Conservation (phyloP, 2,888 invertebrate species). For the Amphipoea oculea region DNA sequence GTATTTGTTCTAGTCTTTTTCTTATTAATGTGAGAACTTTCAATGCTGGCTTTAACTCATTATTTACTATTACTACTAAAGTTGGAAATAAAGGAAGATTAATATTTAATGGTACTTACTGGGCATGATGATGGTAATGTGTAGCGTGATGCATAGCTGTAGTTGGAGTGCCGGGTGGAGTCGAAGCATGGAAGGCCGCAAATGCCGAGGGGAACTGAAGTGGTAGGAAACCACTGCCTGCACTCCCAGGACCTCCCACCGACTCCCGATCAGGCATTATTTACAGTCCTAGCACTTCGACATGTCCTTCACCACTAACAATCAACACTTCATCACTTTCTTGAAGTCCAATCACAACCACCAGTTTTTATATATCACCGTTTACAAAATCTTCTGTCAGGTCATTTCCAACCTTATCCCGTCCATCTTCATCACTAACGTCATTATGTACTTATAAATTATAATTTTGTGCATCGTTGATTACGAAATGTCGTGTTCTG, state of each 20-base stretch:
- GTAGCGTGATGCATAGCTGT: constrained; percentile 91
- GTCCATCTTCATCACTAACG: constrained; percentile 77
- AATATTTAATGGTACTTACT: constrained; percentile 78
- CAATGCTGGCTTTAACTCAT: neutral
- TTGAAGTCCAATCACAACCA: constrained; percentile 65
- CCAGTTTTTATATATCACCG: constrained; percentile 50
- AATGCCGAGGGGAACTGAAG: constrained; percentile 90
- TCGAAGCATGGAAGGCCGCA: constrained; percentile 91
- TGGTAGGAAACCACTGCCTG: constrained; percentile 90
- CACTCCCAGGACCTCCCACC: constrained; percentile 89
- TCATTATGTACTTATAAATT: constrained; percentile 74
- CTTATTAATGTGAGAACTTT: constrained; percentile 22
- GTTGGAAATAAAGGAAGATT: neutral
- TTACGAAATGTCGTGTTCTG: constrained; percentile 60
- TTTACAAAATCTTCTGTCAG: constrained; percentile 74
- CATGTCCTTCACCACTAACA: constrained; percentile 71
- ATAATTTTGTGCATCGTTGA: constrained; percentile 71
- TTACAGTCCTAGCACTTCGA: constrained; percentile 79
- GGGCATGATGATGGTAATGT: constrained; percentile 89
- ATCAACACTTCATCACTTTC: constrained; percentile 68
- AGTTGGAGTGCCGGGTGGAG: constrained; percentile 90
- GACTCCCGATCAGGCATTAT: constrained; percentile 90
- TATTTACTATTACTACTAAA: neutral
- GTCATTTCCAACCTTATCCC: constrained; percentile 84
- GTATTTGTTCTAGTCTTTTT: constrained; percentile 19